phyloP scores from a whole-genome alignment of 2,797 vertebrate genomes.

The Anguilla anguilla region DNA sequence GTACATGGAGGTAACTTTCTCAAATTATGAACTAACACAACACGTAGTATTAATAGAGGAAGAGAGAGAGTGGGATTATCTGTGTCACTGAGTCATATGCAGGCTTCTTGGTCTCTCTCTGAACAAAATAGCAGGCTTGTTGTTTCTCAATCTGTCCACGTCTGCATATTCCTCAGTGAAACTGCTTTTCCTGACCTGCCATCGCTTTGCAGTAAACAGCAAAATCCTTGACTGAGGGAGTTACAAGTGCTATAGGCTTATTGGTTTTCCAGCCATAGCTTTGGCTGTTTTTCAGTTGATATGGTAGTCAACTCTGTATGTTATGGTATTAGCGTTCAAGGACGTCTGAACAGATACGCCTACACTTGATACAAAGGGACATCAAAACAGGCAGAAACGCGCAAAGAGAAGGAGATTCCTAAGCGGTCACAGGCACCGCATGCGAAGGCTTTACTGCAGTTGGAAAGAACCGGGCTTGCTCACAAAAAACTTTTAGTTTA shows the following conservation, averaged over 20 bases:
- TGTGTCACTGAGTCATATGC: neutral
- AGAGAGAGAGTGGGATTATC: neutral
- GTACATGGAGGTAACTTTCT: neutral
- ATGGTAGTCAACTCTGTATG: slow-evolving; percentile 38
- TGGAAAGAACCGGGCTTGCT: neutral
- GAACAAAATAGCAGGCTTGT: neutral
- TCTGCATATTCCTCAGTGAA: neutral
- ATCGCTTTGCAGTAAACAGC: slow-evolving; percentile 46
- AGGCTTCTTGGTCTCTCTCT: neutral
- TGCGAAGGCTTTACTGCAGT: slow-evolving; percentile 7
- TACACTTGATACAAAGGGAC: slow-evolving; percentile 45
- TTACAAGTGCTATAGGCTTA: slow-evolving; percentile 3
- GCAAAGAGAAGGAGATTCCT: slow-evolving; percentile 18
- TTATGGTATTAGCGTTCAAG: slow-evolving; percentile 60
- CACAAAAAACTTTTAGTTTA: slow-evolving; percentile 26
- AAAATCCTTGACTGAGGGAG: slow-evolving; percentile 43
- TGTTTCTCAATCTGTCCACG: too few species aligned
- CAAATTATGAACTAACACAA: neutral
- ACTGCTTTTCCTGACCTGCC: neutral
- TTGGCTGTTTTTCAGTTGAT: slow-evolving; percentile 44
- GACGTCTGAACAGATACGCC: slow-evolving; percentile 56
- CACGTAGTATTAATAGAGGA: neutral
- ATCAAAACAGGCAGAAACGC: slow-evolving; percentile 25
- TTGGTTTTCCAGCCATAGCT: slow-evolving; percentile 32
- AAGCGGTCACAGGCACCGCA: neutral